These are phyloP conservation scores for Rallus limicola DNA, from an alignment of 2,113 vertebrate species.

Conservation along the genomic window DNA sequence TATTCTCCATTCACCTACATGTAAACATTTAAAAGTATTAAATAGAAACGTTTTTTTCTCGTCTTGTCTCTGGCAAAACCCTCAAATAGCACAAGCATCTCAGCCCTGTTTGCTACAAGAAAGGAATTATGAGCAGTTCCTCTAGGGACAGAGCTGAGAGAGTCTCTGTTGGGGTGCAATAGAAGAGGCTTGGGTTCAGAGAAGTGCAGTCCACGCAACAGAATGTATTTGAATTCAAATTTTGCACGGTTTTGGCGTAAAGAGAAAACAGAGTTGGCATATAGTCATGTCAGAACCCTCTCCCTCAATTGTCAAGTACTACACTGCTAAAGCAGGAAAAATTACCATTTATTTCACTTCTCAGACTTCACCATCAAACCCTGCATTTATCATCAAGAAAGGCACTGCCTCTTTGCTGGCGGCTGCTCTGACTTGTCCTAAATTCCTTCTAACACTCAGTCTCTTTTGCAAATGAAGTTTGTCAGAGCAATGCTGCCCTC, in stretches of 20 bases:
- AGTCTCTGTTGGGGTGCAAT: background rate
- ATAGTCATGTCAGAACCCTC: background rate
- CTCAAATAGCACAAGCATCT: background rate
- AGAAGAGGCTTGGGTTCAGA: background rate
- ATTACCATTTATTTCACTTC: background rate
- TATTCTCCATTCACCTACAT: background rate
- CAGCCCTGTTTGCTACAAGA: background rate
- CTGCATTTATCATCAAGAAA: background rate
- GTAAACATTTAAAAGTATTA: background rate
- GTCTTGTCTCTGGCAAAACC: background rate
- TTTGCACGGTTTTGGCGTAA: fast-evolving
- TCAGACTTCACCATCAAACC: background rate
- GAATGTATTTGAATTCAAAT: background rate
- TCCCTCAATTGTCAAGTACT: background rate
- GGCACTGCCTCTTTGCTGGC: background rate
- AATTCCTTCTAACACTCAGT: background rate
- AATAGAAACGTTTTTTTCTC: background rate
- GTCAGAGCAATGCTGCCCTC: constrained; percentile 6
- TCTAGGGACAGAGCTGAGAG: background rate
- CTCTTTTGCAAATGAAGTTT: background rate
- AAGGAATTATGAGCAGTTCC: background rate
- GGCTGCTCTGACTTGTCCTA: background rate
- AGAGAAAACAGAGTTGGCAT: background rate
- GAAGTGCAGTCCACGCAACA: background rate
- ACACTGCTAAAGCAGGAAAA: background rate